Evolutionary conservation across 1,140 invertebrate genomes (phyloP).

Genomic region (Phortica variegata): DNA sequence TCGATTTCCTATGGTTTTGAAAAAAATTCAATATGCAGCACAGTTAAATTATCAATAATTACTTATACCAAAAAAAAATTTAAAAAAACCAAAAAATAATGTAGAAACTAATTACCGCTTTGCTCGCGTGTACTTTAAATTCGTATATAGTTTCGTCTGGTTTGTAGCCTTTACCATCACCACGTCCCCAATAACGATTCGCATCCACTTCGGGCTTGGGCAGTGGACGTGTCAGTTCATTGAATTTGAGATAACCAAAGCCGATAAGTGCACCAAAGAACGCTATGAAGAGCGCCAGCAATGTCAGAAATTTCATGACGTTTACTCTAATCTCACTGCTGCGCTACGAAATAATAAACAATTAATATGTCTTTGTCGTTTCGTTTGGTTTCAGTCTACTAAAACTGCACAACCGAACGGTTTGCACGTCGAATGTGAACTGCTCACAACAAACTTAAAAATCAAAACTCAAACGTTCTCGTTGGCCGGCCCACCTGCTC

Average conservation of each 20-base stretch:
- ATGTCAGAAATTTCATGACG: slow-evolving; percentile 38
- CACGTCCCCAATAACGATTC: slow-evolving; percentile 48
- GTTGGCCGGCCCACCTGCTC: no score
- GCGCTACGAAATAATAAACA: no score
- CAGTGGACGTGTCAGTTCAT: slow-evolving; percentile 39
- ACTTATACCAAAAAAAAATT: no score
- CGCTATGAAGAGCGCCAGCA: slow-evolving; percentile 41
- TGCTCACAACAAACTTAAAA: no score
- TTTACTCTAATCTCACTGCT: no score
- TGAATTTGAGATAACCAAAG: slow-evolving; percentile 38
- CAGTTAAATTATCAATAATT: no score
- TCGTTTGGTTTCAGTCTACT: no score
- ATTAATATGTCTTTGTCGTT: no score
- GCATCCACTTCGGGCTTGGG: slow-evolving; percentile 42
- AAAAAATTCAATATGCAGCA: no score
- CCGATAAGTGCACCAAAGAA: slow-evolving; percentile 34
- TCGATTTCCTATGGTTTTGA: slow-evolving; percentile 58
- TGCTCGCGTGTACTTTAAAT: slow-evolving; percentile 27
- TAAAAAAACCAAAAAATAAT: background rate
- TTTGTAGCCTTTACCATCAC: slow-evolving; percentile 31
- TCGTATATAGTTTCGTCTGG: slow-evolving; percentile 38
- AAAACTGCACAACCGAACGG: no score
- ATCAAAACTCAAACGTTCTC: no score
- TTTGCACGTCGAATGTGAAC: no score
- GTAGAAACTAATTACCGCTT: slow-evolving; percentile 5